These are phyloP conservation scores for Pithys albifrons DNA, from an alignment of 2,113 vertebrate species.

Conservation along the genomic window DNA sequence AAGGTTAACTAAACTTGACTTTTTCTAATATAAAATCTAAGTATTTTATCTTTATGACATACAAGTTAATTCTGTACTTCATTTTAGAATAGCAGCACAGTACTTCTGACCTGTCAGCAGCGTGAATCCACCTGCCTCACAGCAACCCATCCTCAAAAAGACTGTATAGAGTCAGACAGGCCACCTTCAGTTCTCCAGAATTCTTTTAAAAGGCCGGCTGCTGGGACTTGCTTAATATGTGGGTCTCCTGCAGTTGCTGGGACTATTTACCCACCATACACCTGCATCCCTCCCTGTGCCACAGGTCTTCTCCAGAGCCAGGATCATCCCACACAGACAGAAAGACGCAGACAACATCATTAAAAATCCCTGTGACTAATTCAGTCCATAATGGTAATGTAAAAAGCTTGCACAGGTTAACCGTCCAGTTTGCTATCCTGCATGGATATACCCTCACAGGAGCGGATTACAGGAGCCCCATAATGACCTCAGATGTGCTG, in stretches of 20 bases:
- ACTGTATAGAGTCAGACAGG: background rate
- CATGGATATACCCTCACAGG: rapidly evolving
- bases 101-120: background rate
- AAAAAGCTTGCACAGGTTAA: background rate
- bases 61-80: background rate
- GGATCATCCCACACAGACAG: no score
- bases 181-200: background rate
- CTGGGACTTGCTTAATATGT: background rate
- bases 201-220: background rate
- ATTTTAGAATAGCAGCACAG: background rate
- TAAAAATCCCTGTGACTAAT: background rate
- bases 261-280: rapidly evolving
- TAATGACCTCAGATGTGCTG: background rate
- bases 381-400: rapidly evolving
- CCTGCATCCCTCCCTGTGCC: background rate
- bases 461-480: background rate
- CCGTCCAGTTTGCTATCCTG: rapidly evolving
- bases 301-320: background rate
- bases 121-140: background rate
- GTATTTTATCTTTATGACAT: background rate
- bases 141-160: background rate
- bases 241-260: background rate
- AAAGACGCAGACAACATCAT: background rate
- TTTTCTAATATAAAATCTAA: background rate
- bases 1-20: background rate